Percentiles rank a stretch among this genome's conserved stretches.
Conservation (phyloP, 2,888 invertebrate species). For the Nemotelus pantherinus region DNA sequence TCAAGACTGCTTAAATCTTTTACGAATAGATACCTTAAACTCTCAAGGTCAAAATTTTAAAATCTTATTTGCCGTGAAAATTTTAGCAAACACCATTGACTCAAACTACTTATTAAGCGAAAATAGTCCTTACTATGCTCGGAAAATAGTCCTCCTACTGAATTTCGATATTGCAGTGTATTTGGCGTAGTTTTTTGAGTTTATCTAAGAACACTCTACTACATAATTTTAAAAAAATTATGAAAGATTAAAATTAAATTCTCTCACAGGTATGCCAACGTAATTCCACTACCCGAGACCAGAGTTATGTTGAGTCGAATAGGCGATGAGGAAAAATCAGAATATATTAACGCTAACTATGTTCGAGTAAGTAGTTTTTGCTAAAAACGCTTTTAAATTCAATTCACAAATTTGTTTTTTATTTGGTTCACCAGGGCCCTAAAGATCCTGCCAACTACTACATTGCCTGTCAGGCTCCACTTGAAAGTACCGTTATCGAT, state of each 20-base stretch:
- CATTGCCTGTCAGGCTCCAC: constrained; percentile 91
- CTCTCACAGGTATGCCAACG: constrained; percentile 80
- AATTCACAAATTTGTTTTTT: constrained; percentile 11
- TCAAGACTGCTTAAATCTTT: too few species aligned
- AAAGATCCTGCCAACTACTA: constrained; percentile 85
- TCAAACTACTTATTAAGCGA: too few species aligned
- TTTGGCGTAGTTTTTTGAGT: too few species aligned
- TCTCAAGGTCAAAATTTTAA: too few species aligned
- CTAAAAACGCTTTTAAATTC: not conserved
- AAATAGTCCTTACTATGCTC: too few species aligned
- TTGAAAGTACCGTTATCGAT: constrained; percentile 84
- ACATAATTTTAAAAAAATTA: too few species aligned
- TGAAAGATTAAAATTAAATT: not conserved
- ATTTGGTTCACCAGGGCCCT: constrained; percentile 74
- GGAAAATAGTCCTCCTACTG: too few species aligned
- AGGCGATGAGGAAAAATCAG: constrained; percentile 80
- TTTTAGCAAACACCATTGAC: too few species aligned
- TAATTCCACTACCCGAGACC: constrained; percentile 92
- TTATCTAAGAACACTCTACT: too few species aligned
- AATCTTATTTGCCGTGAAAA: too few species aligned
- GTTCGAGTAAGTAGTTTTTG: constrained; percentile 75
- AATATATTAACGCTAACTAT: constrained; percentile 95
- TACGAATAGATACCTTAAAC: too few species aligned
- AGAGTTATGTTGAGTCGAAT: constrained; percentile 79
- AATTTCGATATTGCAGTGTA: too few species aligned